Evolutionary conservation across 2,797 vertebrate genomes (phyloP).

Genomic region (Sandelia bainsii): DNA sequence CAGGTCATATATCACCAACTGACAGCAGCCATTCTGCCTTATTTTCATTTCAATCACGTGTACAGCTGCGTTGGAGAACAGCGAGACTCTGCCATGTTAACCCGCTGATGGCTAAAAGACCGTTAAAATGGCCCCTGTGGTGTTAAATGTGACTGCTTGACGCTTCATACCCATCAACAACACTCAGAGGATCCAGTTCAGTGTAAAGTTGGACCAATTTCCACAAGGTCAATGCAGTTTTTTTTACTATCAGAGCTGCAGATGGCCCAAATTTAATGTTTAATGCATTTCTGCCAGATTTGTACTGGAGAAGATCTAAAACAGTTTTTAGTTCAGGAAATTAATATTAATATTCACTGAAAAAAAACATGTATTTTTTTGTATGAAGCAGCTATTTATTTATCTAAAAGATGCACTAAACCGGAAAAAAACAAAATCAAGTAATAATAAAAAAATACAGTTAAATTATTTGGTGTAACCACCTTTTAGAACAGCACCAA

Average conservation of each 20-base stretch:
- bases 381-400: background rate
- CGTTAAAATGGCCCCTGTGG: conserved; percentile 14
- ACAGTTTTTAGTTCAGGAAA: background rate
- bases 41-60: conserved; percentile 95
- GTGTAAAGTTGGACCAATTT: background rate
- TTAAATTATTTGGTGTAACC: too few relatives aligned
- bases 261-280: background rate
- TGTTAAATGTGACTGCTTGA: conserved; percentile 16
- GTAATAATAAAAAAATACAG: too few relatives aligned
- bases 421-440: too few relatives aligned
- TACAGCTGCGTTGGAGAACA: conserved; percentile 89
- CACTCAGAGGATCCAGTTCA: background rate
- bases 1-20: conserved; percentile 92
- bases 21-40: conserved; percentile 92
- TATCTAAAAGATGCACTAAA: background rate
- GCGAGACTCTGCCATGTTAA: conserved; percentile 85
- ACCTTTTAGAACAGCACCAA: too few relatives aligned
- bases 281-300: background rate
- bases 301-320: background rate
- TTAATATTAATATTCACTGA: background rate
- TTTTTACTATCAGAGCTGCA: conserved; percentile 2
- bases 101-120: conserved; percentile 70
- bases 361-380: background rate
- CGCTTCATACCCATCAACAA: conserved; percentile 35
- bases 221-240: background rate